These are phyloP conservation scores for Paracentrotus lividus DNA, from an alignment of 53 echinoderm and acorn worm genomes.

Conservation along the genomic window DNA sequence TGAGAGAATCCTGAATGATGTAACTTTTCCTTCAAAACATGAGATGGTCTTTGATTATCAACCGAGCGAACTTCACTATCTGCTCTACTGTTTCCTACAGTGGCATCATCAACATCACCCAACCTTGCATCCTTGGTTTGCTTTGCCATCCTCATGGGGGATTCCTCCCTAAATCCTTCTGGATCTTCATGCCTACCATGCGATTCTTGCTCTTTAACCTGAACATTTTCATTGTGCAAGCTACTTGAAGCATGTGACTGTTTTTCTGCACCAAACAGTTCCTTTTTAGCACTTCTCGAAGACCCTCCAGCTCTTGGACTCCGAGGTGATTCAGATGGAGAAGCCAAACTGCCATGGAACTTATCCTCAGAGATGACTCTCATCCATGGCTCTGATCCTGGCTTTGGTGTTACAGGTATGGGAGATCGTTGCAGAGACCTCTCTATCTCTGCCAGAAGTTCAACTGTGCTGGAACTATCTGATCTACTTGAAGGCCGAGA, in stretches of 20 bases:
- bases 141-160: background rate
- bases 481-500: constrained; percentile 17
- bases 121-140: background rate
- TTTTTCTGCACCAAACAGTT: constrained; percentile 34
- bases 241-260: background rate
- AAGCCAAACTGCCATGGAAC: constrained; percentile 21
- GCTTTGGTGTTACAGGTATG: constrained; percentile 66
- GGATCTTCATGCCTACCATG: background rate
- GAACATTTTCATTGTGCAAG: background rate
- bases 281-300: constrained; percentile 2
- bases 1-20: constrained; percentile 47
- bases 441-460: constrained; percentile 90
- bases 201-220: background rate
- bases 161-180: background rate
- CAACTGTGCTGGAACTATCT: constrained; percentile 81
- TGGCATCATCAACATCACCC: background rate
- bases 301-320: background rate
- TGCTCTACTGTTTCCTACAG: background rate
- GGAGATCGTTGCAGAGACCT: constrained; percentile 84
- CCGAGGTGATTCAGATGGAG: background rate
- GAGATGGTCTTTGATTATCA: constrained; percentile 8
- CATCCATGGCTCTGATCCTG: constrained; percentile 71
- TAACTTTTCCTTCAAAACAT: constrained; percentile 51
- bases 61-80: background rate
- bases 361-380: constrained; percentile 59